Evolutionary conservation across 1,140 invertebrate species (phyloP).

Genomic region (Zaprionus lachaisei): DNA sequence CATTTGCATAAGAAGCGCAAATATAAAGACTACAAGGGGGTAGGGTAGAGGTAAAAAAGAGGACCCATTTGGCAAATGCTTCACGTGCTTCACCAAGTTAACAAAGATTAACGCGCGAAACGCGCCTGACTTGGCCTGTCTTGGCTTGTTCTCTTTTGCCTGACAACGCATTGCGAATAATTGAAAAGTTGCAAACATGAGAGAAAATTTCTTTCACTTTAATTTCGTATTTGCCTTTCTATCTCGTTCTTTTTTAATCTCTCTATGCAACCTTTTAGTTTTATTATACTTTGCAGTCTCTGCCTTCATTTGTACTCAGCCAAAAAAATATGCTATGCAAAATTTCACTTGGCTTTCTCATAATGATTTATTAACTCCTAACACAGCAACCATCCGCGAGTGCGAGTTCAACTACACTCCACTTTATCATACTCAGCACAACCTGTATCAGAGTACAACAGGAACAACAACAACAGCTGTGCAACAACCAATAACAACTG

Average conservation of each 20-base stretch:
- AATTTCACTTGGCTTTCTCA: not conserved
- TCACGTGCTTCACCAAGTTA: constrained; percentile 55
- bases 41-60: not conserved
- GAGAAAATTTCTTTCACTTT: not conserved
- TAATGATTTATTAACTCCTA: constrained; percentile 13
- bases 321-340: constrained; percentile 18
- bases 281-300: not conserved
- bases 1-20: constrained; percentile 69
- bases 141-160: no score
- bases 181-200: constrained; percentile 11
- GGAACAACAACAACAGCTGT: not conserved
- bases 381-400: constrained; percentile 2
- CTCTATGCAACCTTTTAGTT: not conserved
- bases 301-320: not conserved
- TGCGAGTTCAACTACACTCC: not conserved
- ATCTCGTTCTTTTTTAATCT: not conserved
- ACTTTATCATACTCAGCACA: constrained; percentile 1
- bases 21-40: constrained; percentile 30
- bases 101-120: constrained; percentile 62
- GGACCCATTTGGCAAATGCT: constrained; percentile 40
- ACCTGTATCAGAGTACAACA: not conserved
- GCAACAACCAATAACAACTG: not conserved
- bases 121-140: not conserved
- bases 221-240: not conserved
- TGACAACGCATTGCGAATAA: constrained; percentile 8